A percentile compares a stretch with the other conserved stretches of the same genome.
Conservation (phyloP, 1,140 invertebrate genomes). For the Rhynchophorus ferrugineus region DNA sequence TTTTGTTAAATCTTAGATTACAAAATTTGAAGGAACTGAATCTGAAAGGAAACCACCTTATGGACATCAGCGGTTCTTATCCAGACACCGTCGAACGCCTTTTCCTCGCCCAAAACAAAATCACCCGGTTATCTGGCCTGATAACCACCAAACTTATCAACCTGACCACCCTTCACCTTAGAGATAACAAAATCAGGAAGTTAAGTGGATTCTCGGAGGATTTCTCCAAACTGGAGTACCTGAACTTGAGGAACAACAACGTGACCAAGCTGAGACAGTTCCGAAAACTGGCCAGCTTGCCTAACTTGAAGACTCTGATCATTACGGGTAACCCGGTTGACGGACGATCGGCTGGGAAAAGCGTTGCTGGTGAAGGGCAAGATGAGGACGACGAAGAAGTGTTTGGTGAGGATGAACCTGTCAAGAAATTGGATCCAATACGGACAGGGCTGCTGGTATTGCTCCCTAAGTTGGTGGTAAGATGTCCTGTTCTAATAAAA, state of each 20-base stretch:
- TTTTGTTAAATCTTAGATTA: slow-evolving; percentile 4
- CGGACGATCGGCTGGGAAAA: slow-evolving; percentile 26
- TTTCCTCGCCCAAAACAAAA: slow-evolving; percentile 29
- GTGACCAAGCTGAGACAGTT: slow-evolving; percentile 45
- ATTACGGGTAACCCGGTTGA: slow-evolving; percentile 38
- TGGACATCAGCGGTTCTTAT: slow-evolving; percentile 40
- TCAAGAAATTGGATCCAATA: slow-evolving; percentile 27
- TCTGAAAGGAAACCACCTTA: slow-evolving; percentile 44
- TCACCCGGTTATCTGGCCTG: slow-evolving; percentile 21
- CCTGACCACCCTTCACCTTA: slow-evolving; percentile 45
- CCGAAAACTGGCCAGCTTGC: slow-evolving; percentile 44
- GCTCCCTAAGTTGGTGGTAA: slow-evolving; percentile 38
- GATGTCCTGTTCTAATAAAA: no score
- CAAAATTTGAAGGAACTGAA: slow-evolving; percentile 39
- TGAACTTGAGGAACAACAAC: slow-evolving; percentile 47
- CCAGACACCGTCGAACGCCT: slow-evolving; percentile 42
- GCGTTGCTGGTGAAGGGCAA: slow-evolving; percentile 35
- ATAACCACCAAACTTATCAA: slow-evolving; percentile 42
- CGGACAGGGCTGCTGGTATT: slow-evolving; percentile 43
- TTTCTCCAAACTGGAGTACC: slow-evolving; percentile 43
- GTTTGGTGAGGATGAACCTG: slow-evolving; percentile 30
- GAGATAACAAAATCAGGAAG: slow-evolving; percentile 45
- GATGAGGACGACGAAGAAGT: slow-evolving; percentile 39
- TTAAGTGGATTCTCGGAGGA: slow-evolving; percentile 42
- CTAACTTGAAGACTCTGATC: slow-evolving; percentile 42